A percentile compares a stretch with the other conserved stretches of the same genome.
Conservation (phyloP, 35 echinoderm and acorn worm species). For the Patiria miniata region DNA sequence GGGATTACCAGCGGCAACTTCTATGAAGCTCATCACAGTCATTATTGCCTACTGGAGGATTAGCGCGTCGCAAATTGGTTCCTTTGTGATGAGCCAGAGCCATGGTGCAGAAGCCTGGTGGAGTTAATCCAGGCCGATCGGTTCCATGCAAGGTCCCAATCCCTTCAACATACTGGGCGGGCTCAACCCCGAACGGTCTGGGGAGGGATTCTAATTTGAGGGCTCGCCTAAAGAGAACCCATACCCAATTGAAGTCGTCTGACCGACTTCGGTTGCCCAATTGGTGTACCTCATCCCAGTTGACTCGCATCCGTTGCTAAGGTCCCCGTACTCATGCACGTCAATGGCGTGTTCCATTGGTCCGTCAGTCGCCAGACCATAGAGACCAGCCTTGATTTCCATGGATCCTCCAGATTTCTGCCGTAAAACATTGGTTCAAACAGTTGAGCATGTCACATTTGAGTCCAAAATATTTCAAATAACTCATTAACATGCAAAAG, state of each 20-base stretch:
- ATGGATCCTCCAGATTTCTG: conserved; percentile 2
- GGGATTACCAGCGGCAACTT: too few species aligned
- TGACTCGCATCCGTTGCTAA: background rate
- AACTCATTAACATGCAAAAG: background rate
- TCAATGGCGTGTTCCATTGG: background rate
- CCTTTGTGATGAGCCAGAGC: too few species aligned
- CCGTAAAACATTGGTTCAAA: background rate
- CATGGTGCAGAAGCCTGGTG: too few species aligned
- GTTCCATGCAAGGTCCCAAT: too few species aligned
- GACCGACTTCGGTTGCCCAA: too few species aligned
- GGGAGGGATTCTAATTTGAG: too few species aligned
- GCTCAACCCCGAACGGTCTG: too few species aligned
- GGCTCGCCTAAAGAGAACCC: background rate
- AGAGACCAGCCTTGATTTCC: conserved; percentile 4
- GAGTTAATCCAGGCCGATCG: too few species aligned
- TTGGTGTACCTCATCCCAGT: background rate
- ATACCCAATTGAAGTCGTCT: background rate
- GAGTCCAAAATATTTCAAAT: background rate
- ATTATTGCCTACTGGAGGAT: too few species aligned
- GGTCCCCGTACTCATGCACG: conserved; percentile 19
- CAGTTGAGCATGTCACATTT: background rate
- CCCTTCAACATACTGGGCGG: too few species aligned
- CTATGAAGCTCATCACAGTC: too few species aligned
- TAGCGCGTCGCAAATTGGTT: too few species aligned
- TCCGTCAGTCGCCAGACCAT: background rate